Conservation (phyloP, 1,140 invertebrate genomes). For the Ruditapes philippinarum region DNA sequence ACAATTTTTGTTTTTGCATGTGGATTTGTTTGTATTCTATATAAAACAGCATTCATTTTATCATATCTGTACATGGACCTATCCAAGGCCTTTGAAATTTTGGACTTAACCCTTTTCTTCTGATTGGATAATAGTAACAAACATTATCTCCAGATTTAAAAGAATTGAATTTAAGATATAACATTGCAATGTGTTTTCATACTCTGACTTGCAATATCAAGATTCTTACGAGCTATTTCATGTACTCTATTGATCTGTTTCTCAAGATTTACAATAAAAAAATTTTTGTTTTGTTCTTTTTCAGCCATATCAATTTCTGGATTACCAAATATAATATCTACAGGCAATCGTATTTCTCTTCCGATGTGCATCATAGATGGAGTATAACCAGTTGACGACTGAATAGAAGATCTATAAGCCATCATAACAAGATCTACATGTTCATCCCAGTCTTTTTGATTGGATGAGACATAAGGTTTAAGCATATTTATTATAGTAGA, state of each 20-base stretch:
- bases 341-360: too few species aligned
- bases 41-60: slow-evolving; percentile 63
- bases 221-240: too few species aligned
- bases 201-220: not conserved
- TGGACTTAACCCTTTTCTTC: slow-evolving; percentile 41
- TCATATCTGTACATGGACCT: slow-evolving; percentile 54
- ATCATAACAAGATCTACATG: too few species aligned
- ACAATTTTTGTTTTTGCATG: slow-evolving; percentile 26
- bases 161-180: slow-evolving; percentile 26
- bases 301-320: slow-evolving; percentile 32
- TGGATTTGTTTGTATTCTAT: slow-evolving; percentile 28
- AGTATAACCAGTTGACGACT: slow-evolving; percentile 29
- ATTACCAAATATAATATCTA: too few species aligned
- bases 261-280: too few species aligned
- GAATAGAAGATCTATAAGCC: slow-evolving; percentile 33
- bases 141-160: too few species aligned
- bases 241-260: too few species aligned
- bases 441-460: slow-evolving; percentile 70
- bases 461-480: not conserved
- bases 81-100: slow-evolving; percentile 48
- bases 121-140: not conserved
- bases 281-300: too few species aligned
- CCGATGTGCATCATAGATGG: too few species aligned
- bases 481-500: slow-evolving; percentile 68
- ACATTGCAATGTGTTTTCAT: slow-evolving; percentile 60